These are phyloP conservation scores for Gnathonemus echidnorhynchus DNA, from an alignment of 2,113 vertebrate species.

Conservation along the genomic window DNA sequence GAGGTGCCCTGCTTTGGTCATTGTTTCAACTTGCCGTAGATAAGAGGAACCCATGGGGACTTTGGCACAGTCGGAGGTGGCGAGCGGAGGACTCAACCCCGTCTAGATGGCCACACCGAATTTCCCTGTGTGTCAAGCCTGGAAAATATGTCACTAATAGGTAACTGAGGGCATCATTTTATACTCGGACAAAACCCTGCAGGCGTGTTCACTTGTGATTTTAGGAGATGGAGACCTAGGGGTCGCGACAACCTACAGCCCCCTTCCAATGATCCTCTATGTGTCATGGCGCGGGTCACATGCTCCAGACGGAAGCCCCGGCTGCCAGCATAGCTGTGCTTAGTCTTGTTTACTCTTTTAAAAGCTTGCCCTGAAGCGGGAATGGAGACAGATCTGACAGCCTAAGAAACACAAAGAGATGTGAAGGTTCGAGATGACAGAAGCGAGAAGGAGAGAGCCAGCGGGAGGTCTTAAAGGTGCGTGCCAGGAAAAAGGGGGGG, in stretches of 20 bases:
- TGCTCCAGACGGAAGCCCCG: not conserved
- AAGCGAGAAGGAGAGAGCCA: not conserved
- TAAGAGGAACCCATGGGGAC: constrained; percentile 26
- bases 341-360: not conserved
- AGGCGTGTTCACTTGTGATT: constrained; percentile 11
- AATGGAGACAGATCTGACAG: not conserved
- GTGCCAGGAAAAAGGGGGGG: not conserved
- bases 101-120: constrained; percentile 31
- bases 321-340: not conserved
- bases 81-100: not conserved
- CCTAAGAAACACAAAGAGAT: not conserved
- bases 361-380: not conserved
- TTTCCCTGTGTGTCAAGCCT: constrained; percentile 50
- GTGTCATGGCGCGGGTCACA: not conserved
- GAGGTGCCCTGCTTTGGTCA: not conserved
- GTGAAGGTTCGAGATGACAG: not conserved
- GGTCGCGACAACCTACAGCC: not conserved
- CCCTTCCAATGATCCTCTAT: not conserved
- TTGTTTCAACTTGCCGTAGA: constrained; percentile 20
- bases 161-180: constrained; percentile 58
- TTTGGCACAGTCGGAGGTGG: constrained; percentile 2
- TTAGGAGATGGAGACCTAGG: constrained; percentile 12
- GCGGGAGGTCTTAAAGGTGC: not conserved
- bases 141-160: constrained; percentile 55
- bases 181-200: constrained; percentile 30